Conservation (phyloP, 2,888 invertebrate genomes). For the Glomeris marginata region DNA sequence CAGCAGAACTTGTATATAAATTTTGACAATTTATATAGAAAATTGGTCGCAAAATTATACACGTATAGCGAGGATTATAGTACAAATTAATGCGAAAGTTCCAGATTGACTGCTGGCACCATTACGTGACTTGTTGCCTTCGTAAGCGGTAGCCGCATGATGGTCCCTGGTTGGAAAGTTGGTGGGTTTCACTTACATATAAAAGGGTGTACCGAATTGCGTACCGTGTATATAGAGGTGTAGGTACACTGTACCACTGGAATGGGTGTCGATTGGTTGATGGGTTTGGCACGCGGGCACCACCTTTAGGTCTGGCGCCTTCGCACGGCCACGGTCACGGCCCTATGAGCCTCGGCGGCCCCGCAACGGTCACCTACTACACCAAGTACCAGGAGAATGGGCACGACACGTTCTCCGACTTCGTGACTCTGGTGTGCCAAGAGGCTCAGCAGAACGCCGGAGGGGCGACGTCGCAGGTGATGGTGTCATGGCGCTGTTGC, state of each 20-base stretch:
- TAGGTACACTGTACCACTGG: no score
- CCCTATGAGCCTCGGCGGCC: conserved; percentile 12
- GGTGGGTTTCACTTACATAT: no score
- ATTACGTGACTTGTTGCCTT: not conserved
- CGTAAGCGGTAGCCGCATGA: no score
- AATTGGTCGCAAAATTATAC: no score
- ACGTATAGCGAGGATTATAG: no score
- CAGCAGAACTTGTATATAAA: no score
- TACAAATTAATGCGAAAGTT: not conserved
- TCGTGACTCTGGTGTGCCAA: conserved; percentile 93
- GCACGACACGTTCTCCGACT: conserved; percentile 76
- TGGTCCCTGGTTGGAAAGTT: no score
- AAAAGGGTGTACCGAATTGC: no score
- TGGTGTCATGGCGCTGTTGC: not conserved
- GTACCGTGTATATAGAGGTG: no score
- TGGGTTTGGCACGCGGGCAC: not conserved
- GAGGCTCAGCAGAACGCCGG: conserved; percentile 68
- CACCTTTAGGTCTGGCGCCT: conserved; percentile 13
- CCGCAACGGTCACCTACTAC: conserved; percentile 16
- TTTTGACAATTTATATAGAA: no score
- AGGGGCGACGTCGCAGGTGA: conserved; percentile 16
- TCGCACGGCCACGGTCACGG: conserved; percentile 8
- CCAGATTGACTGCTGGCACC: not conserved
- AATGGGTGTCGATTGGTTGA: no score
- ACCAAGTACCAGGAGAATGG: conserved; percentile 67